These are phyloP conservation scores for Stichodactyla mertensii DNA, from an alignment of 64 coral and sea anemone species.

Conservation along the genomic window DNA sequence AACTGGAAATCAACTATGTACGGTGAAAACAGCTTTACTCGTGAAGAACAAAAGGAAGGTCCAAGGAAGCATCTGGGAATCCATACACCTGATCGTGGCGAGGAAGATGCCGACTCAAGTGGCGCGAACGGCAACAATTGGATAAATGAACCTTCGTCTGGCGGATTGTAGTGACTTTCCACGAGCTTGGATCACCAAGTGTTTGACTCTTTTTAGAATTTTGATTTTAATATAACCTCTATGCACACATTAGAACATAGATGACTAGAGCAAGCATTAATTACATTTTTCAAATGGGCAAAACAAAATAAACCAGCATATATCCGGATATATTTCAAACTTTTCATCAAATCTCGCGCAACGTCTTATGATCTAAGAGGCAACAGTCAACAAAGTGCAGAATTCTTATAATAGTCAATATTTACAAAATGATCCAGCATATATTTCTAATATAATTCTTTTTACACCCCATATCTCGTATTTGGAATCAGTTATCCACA, in stretches of 20 bases:
- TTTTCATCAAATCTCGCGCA: slow-evolving; percentile 20
- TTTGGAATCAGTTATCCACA: slow-evolving; percentile 23
- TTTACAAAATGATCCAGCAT: not conserved
- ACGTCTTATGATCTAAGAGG: slow-evolving; percentile 34
- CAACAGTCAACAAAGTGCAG: slow-evolving; percentile 23
- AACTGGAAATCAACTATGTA: slow-evolving; percentile 82
- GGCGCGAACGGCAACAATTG: not conserved
- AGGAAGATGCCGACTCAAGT: slow-evolving; percentile 20
- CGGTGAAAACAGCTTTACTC: slow-evolving; percentile 65
- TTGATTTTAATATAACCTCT: not conserved
- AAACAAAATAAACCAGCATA: slow-evolving; percentile 24
- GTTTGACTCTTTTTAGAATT: slow-evolving; percentile 13
- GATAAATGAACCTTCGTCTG: not conserved
- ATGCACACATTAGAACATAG: slow-evolving; percentile 36
- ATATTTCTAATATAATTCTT: slow-evolving; percentile 8
- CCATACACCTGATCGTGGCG: slow-evolving; percentile 72
- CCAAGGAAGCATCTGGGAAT: slow-evolving; percentile 56
- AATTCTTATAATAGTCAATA: slow-evolving; percentile 17
- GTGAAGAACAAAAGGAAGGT: slow-evolving; percentile 49
- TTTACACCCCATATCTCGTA: slow-evolving; percentile 19
- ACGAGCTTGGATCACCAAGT: too few relatives aligned
- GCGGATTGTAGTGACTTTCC: not conserved
- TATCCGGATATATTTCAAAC: not conserved
- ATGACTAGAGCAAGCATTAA: slow-evolving; percentile 22
- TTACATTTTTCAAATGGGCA: slow-evolving; percentile 41